Evolutionary conservation across 2,888 invertebrate species (phyloP).

Genomic region (Catocala nupta): DNA sequence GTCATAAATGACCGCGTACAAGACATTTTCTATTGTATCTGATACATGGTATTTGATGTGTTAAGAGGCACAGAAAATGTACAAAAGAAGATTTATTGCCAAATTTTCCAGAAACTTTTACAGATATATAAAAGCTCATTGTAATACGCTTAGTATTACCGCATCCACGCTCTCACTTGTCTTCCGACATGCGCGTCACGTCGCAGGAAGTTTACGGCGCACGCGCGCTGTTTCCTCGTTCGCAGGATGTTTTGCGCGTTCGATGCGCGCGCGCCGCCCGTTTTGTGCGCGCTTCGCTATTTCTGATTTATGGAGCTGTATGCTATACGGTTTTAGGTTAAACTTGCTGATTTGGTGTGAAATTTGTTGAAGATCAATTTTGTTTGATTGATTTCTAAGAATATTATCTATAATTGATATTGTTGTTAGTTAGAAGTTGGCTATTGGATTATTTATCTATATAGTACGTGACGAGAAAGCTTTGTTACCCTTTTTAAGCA

Average conservation of each 20-base stretch:
- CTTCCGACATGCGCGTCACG: conserved; percentile 29
- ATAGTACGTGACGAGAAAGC: too few species aligned
- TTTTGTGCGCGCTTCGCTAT: conserved; percentile 46
- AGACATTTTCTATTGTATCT: too few species aligned
- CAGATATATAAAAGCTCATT: too few species aligned
- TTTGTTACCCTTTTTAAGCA: too few species aligned
- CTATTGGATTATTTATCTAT: too few species aligned
- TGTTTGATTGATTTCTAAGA: conserved; percentile 9
- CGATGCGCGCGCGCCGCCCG: conserved; percentile 47
- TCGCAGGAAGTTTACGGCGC: conserved; percentile 76
- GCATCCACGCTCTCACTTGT: conserved; percentile 24
- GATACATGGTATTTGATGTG: too few species aligned
- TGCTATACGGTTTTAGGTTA: conserved; percentile 20
- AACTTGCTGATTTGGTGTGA: conserved; percentile 13
- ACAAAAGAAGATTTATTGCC: too few species aligned
- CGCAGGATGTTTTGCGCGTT: conserved; percentile 74
- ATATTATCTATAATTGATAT: too few species aligned
- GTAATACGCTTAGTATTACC: conserved; percentile 14
- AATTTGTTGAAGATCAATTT: conserved; percentile 8
- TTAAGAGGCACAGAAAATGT: too few species aligned
- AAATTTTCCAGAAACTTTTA: too few species aligned
- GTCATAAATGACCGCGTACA: too few species aligned
- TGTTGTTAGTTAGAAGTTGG: too few species aligned
- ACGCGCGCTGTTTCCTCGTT: conserved; percentile 76
- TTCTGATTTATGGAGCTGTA: conserved; percentile 47